Percentiles rank a stretch among this genome's conserved stretches.
These are phyloP conservation scores for Muscidifurax raptorellus DNA, from an alignment of 1,140 invertebrate species.

Conservation along the genomic window DNA sequence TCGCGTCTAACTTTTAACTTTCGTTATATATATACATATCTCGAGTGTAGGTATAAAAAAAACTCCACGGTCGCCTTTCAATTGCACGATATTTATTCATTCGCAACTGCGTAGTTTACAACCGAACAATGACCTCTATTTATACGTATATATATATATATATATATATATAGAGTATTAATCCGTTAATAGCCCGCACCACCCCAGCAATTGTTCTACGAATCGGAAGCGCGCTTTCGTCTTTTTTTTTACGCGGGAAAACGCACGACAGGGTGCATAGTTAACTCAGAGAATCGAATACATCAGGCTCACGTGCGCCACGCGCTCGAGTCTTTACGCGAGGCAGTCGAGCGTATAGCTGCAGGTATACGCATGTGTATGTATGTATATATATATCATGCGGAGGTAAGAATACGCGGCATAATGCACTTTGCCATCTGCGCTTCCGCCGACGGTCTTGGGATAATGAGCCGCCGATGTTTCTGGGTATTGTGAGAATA, in stretches of 20 bases:
- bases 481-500: not conserved
- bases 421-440: constrained; percentile 33
- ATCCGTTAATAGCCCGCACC: too few relatives aligned
- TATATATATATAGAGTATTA: too few relatives aligned
- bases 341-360: constrained; percentile 10
- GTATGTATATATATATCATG: too few relatives aligned
- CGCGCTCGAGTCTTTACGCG: not conserved
- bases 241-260: not conserved
- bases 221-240: not conserved
- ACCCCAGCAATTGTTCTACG: too few relatives aligned
- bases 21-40: too few relatives aligned
- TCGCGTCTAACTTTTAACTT: too few relatives aligned
- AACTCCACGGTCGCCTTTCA: too few relatives aligned
- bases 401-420: not conserved
- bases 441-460: constrained; percentile 13
- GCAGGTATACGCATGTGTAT: not conserved
- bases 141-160: too few relatives aligned
- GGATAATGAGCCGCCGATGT: constrained; percentile 2
- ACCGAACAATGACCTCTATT: too few relatives aligned
- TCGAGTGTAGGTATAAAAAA: too few relatives aligned
- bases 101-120: too few relatives aligned
- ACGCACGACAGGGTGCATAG: not conserved
- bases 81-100: too few relatives aligned
- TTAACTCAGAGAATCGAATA: not conserved
- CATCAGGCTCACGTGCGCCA: not conserved